phyloP scores from a whole-genome alignment of 2,797 vertebrate species.

The Onychomys torridus region DNA sequence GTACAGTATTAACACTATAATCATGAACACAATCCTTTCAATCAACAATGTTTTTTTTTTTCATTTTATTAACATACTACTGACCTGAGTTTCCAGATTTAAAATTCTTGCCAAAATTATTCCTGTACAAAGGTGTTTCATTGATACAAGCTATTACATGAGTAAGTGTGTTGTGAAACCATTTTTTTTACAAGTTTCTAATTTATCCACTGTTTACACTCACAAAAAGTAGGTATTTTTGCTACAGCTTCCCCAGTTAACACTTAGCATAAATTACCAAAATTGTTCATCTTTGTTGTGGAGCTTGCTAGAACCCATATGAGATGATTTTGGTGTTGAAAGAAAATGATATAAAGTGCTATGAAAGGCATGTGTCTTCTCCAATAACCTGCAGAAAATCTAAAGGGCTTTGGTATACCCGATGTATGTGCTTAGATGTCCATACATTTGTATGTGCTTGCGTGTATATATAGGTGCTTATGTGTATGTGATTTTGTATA shows the following conservation, averaged over 20 bases:
- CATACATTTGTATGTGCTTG: too few species aligned
- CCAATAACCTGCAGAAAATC: slow-evolving; percentile 36
- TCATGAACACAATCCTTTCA: background rate
- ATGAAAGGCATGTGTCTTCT: slow-evolving; percentile 4
- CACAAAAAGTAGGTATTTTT: slow-evolving; percentile 47
- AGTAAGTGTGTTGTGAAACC: slow-evolving; percentile 46
- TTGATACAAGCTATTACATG: background rate
- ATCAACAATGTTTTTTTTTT: background rate
- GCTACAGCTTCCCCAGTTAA: background rate
- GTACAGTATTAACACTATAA: background rate
- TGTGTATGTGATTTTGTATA: background rate
- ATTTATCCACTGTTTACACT: background rate
- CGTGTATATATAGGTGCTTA: too few species aligned
- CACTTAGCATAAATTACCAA: slow-evolving; percentile 63
- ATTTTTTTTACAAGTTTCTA: background rate
- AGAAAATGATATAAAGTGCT: background rate
- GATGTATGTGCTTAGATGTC: background rate
- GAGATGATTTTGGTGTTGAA: background rate
- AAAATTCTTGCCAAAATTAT: background rate
- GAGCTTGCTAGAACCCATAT: background rate
- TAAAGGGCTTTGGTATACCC: background rate
- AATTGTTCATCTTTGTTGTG: background rate
- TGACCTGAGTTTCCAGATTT: background rate
- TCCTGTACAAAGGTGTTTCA: slow-evolving; percentile 29
- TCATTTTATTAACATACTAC: background rate